Evolutionary conservation across 2,797 vertebrate species (phyloP).

Genomic region (Spinus olivaceus): DNA sequence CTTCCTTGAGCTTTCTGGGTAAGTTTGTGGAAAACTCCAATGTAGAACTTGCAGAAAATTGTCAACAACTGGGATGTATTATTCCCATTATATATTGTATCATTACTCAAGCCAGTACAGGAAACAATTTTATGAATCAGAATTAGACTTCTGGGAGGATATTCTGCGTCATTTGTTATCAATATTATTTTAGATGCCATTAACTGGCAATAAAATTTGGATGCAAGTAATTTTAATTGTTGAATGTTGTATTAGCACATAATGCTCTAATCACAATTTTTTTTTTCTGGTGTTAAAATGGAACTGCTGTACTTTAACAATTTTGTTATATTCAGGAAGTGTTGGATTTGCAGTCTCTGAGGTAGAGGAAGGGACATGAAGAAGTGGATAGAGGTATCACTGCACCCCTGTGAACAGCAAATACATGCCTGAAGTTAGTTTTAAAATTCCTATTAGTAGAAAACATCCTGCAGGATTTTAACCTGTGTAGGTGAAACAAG

Average conservation of each 20-base stretch:
- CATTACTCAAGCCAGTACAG: background rate
- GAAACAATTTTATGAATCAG: slow-evolving; percentile 21
- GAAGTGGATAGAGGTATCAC: background rate
- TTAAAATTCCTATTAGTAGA: background rate
- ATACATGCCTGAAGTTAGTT: background rate
- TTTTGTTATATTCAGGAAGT: background rate
- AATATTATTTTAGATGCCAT: slow-evolving; percentile 24
- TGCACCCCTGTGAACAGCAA: background rate
- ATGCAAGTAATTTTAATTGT: slow-evolving; percentile 47
- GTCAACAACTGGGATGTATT: slow-evolving; percentile 8
- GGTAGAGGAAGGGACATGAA: background rate
- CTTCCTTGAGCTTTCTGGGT: background rate
- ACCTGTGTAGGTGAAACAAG: background rate
- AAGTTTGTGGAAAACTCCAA: background rate
- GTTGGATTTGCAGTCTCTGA: background rate
- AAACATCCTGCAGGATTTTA: background rate
- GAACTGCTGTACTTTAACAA: background rate
- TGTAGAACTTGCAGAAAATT: background rate
- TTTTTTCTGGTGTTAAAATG: background rate
- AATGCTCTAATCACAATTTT: background rate
- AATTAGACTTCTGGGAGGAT: slow-evolving; percentile 53
- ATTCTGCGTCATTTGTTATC: slow-evolving; percentile 26
- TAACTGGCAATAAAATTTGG: slow-evolving; percentile 44
- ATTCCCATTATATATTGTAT: background rate
- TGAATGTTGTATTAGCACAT: background rate